Percentiles rank a stretch among this genome's conserved stretches.
Conservation (phyloP, 2,797 vertebrate species). For the Sebastes matsubarae region DNA sequence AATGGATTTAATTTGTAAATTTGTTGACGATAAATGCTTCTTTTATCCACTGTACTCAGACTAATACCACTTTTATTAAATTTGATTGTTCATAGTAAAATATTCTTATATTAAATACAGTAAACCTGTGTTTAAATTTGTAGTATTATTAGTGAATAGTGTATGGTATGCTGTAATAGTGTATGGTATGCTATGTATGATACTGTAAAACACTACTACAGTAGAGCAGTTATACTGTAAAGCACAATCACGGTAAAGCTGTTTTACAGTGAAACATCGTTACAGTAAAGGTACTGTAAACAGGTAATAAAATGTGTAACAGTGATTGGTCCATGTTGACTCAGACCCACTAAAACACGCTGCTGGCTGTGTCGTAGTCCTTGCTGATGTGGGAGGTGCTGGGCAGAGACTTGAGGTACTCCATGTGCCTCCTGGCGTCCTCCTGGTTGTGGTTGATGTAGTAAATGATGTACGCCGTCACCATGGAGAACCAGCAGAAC, state of each 20-base stretch:
- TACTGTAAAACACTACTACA: neutral
- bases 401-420: conserved; percentile 95
- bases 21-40: neutral
- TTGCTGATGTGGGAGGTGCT: conserved; percentile 80
- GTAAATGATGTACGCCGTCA: conserved; percentile 92
- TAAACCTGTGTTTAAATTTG: neutral
- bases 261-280: neutral
- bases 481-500: conserved; percentile 98
- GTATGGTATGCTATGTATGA: neutral
- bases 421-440: conserved; percentile 91
- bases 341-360: conserved; percentile 67
- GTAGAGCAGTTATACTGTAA: neutral
- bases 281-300: neutral
- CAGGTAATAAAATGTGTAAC: neutral
- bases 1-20: neutral
- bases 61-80: neutral
- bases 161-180: neutral
- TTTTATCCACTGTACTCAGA: conserved; percentile 3
- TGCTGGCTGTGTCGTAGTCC: conserved; percentile 82
- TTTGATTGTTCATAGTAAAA: neutral
- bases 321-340: neutral
- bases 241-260: neutral
- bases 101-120: neutral
- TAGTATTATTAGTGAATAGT: neutral
- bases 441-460: conserved; percentile 94